These are phyloP conservation scores for Phrynosoma blainvillii DNA, from an alignment of 2,113 vertebrate species.

Conservation along the genomic window DNA sequence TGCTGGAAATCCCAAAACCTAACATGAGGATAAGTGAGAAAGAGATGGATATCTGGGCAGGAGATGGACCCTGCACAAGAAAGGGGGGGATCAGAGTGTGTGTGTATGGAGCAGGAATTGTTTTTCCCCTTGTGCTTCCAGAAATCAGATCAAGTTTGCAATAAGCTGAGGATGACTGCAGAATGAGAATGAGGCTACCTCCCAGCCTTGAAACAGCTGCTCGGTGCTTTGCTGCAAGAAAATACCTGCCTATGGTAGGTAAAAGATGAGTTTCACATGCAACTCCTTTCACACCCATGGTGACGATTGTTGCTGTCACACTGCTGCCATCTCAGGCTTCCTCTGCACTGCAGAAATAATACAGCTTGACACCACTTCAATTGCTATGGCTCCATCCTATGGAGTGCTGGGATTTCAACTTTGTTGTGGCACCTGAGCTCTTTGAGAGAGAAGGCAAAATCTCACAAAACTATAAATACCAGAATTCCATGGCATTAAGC, in stretches of 20 bases:
- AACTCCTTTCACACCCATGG: neutral
- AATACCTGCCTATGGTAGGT: neutral
- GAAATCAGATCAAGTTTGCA: constrained; percentile 31
- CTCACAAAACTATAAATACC: too few relatives aligned
- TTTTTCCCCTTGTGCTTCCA: constrained; percentile 31
- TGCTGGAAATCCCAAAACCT: constrained; percentile 43
- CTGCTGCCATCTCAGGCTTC: too few relatives aligned
- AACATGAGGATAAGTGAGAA: constrained; percentile 39
- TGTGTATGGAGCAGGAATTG: neutral
- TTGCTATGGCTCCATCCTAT: too few relatives aligned
- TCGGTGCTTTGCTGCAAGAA: constrained; percentile 9
- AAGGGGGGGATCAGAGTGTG: neutral
- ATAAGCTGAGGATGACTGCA: neutral
- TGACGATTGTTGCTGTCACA: too few relatives aligned
- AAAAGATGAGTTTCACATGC: fast-evolving
- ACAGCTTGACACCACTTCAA: too few relatives aligned
- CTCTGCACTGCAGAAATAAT: too few relatives aligned
- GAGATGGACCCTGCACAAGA: constrained; percentile 22
- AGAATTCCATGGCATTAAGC: too few relatives aligned
- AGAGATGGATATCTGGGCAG: constrained; percentile 17
- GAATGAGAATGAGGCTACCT: constrained; percentile 50
- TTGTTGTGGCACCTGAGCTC: too few relatives aligned
- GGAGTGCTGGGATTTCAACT: too few relatives aligned
- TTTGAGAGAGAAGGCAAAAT: too few relatives aligned
- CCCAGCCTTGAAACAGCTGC: neutral